These are phyloP conservation scores for Haemorhous mexicanus DNA, from an alignment of 2,113 vertebrate species.

Conservation along the genomic window DNA sequence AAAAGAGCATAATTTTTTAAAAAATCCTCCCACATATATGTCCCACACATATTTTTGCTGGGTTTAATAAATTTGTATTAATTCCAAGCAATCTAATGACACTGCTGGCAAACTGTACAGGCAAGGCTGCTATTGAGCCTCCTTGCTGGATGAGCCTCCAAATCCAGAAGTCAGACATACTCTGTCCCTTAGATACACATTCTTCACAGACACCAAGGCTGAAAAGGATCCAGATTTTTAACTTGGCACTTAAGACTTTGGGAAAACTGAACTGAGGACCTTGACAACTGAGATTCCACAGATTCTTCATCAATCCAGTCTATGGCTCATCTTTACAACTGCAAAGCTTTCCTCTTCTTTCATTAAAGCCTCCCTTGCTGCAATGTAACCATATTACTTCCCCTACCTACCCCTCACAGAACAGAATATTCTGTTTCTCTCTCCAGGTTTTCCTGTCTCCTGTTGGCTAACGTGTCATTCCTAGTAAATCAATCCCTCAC, in stretches of 20 bases:
- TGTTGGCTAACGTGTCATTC: not conserved
- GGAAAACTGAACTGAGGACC: not conserved
- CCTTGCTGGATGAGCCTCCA: not conserved
- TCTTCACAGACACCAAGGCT: not conserved
- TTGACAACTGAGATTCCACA: not conserved
- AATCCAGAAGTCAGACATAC: not conserved
- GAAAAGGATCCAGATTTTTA: not conserved
- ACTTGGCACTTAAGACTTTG: not conserved
- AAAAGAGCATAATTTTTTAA: accelerated
- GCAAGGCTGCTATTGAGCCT: not conserved
- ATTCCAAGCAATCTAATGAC: not conserved
- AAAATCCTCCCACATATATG: accelerated
- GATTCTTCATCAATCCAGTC: not conserved
- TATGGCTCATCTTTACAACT: not conserved
- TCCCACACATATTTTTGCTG: not conserved
- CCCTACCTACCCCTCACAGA: not conserved
- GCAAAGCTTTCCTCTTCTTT: not conserved
- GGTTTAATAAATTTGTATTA: not conserved
- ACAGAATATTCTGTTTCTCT: not conserved
- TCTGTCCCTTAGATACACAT: not conserved
- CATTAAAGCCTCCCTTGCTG: not conserved
- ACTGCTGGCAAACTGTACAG: not conserved
- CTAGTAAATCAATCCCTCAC: not conserved
- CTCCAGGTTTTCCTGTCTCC: not conserved
- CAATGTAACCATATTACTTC: not conserved